Base-by-base conservation (phyloP, 2,113 vertebrate species). In the Tiliqua scincoides region DNA sequence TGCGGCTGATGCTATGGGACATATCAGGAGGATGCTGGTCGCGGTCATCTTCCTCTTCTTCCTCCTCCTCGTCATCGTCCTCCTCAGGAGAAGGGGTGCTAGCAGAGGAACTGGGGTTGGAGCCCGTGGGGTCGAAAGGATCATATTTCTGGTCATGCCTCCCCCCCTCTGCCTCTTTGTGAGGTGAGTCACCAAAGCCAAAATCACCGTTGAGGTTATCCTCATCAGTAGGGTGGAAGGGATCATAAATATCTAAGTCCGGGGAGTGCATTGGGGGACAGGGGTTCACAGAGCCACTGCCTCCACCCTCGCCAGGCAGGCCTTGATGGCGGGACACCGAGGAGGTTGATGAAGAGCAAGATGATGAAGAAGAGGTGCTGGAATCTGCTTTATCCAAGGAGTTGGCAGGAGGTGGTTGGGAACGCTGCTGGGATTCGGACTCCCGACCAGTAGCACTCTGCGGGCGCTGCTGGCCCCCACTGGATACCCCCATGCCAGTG, bases 71-170 rank as follows among this genome's bases (percentile, higher is more conserved):
- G 0, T 95, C 96, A 0, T 94, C 95, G 15, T 95, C 95, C 48
- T 94, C 94, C 72, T 96, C 96, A 0, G 94, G 96, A 0, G 95
- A 96, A 1, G 95, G 96, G 5, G 94, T 96, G 74, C 91, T 95
- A 0, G 89, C 94, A 0, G 95, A 96, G 0, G 96, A 96, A 85
- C 96, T 96, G 71, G 96, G 96, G 80, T 96, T 96, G 83, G 98
- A 98, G 57, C 98, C 98, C 0, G 98, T 99, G 37, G 98, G 98
- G 57, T 99, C 98, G 71, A 99, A 99, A 2, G 98, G 98, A 84
- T 99, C 98, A 11, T 98, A 99, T 75, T 98, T 99, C 88, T 99
- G 97, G 48, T 96, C 97, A 0, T 97, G 96, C 2, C 94, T 92
- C 0, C 93, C 96, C 37, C 93, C 90, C 0, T 94, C 94, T 4